These are phyloP conservation scores for Probosciger aterrimus DNA, from an alignment of 2,113 vertebrate species.

Conservation along the genomic window DNA sequence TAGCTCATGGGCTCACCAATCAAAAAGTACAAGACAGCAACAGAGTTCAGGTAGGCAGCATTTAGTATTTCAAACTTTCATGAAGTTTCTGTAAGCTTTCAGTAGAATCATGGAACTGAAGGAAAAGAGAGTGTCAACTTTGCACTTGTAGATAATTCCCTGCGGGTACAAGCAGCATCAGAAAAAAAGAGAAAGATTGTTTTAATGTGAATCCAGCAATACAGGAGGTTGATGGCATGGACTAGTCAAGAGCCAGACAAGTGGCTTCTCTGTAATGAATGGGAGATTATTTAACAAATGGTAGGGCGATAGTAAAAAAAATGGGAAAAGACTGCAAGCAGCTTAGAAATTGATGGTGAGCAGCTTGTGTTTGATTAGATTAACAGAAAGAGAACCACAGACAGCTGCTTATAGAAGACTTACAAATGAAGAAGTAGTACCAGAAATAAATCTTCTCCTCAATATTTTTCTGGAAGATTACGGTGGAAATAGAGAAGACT, in stretches of 20 bases:
- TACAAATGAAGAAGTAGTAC: background rate
- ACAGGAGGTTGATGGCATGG: background rate
- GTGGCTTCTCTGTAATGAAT: background rate
- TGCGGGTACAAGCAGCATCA: rapidly evolving
- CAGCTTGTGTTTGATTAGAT: background rate
- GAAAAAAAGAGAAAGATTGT: background rate
- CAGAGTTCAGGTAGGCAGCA: background rate
- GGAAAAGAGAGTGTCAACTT: background rate
- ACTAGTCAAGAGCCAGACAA: background rate
- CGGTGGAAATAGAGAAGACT: background rate
- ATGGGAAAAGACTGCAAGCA: background rate
- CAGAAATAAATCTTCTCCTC: background rate
- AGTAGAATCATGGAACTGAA: background rate
- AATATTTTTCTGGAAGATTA: background rate
- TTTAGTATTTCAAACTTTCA: background rate
- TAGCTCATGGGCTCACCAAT: background rate
- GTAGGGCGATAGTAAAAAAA: background rate
- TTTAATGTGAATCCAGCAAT: background rate
- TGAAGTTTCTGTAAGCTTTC: background rate
- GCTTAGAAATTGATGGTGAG: background rate
- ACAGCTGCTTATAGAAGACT: background rate
- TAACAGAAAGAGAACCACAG: background rate
- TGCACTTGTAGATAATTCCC: background rate
- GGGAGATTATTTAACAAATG: background rate
- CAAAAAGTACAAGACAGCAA: background rate